Percentiles rank a stretch among this genome's conserved stretches.
These are phyloP conservation scores for Antechinus flavipes DNA, from an alignment of 2,113 vertebrate genomes.

Conservation along the genomic window DNA sequence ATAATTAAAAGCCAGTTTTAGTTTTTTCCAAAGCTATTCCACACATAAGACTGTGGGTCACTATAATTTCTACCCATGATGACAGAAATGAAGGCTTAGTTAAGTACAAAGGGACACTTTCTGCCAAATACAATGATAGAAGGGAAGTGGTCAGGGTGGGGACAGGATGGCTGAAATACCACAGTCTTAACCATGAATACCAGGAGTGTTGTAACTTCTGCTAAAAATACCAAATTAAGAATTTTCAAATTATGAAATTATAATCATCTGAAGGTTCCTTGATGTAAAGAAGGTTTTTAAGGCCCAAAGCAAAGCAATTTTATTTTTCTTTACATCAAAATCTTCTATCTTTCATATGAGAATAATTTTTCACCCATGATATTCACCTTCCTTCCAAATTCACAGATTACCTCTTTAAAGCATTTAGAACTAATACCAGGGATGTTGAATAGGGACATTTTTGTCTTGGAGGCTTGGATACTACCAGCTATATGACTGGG, in stretches of 20 bases:
- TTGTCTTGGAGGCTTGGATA: not conserved
- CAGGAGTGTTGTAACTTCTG: constrained; percentile 56
- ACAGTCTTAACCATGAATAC: constrained; percentile 67
- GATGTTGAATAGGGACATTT: not conserved
- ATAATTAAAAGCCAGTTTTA: constrained; percentile 80
- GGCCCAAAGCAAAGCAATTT: constrained; percentile 4
- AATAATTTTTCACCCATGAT: not conserved
- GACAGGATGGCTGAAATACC: constrained; percentile 68
- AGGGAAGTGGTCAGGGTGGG: constrained; percentile 78
- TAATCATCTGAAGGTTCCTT: constrained; percentile 14
- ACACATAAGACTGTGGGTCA: constrained; percentile 72
- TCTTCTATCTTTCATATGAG: not conserved
- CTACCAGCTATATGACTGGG: not conserved
- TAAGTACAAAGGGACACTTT: constrained; percentile 80
- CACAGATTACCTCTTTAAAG: not conserved
- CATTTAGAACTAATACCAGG: not conserved
- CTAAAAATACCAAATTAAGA: constrained; percentile 69
- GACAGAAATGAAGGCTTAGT: constrained; percentile 79
- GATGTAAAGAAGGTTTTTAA: not conserved
- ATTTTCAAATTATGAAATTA: constrained; percentile 42
- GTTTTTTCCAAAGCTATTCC: constrained; percentile 64
- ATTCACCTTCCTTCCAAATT: not conserved
- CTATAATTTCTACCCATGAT: constrained; percentile 75
- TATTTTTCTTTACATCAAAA: constrained; percentile 6
- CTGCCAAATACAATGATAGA: constrained; percentile 64